phyloP scores from a whole-genome alignment of 2,113 vertebrate genomes.

The Elephas maximus region DNA sequence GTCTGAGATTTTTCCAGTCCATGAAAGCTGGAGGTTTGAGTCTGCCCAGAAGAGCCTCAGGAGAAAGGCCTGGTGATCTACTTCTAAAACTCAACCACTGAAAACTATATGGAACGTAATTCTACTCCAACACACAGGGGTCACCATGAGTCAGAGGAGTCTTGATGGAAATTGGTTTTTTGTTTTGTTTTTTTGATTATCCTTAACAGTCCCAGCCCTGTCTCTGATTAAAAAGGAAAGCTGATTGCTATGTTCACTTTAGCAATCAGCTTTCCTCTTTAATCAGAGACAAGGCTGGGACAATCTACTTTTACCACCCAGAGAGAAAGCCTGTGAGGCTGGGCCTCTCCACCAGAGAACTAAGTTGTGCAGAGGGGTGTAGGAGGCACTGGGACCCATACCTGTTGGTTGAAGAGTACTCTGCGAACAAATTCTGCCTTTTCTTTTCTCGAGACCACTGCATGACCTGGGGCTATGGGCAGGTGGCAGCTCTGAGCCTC shows the following conservation, averaged over 20 bases:
- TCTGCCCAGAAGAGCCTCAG: too few species aligned
- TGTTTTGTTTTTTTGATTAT: neutral
- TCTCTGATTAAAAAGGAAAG: neutral
- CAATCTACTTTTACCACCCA: neutral
- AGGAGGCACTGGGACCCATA: neutral
- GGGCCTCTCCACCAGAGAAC: neutral
- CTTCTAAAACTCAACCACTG: too few species aligned
- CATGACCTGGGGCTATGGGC: conserved; percentile 79
- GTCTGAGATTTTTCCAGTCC: neutral
- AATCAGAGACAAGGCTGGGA: neutral
- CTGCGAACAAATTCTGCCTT: conserved; percentile 63
- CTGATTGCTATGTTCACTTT: too few species aligned
- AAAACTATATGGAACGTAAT: too few species aligned
- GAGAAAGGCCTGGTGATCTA: too few species aligned
- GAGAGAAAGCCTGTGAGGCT: neutral
- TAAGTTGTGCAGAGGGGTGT: neutral
- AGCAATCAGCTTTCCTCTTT: neutral
- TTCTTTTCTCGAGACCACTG: conserved; percentile 82
- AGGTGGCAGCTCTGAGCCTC: conserved; percentile 77
- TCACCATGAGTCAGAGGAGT: too few species aligned
- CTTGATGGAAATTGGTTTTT: too few species aligned
- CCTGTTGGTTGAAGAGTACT: conserved; percentile 82
- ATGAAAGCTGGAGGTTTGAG: neutral
- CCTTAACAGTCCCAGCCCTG: neutral
- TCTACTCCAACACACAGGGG: too few species aligned